Conservation (phyloP, 1,140 invertebrate species). For the Steinernema feltiae region DNA sequence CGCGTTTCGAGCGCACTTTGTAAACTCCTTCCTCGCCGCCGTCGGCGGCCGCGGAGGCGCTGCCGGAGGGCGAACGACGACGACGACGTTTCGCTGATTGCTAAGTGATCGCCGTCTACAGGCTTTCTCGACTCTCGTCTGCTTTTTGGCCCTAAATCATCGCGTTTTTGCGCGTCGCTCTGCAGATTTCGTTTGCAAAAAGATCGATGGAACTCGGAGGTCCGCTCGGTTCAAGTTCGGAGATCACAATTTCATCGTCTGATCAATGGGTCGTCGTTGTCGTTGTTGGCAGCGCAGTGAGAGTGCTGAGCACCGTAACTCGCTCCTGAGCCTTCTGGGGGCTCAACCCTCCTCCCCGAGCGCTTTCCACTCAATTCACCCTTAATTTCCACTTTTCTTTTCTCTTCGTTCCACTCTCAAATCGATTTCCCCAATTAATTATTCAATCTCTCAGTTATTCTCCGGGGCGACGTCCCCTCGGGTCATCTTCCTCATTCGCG, state of each 20-base stretch:
- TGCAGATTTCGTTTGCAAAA: neutral
- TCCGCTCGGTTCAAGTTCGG: neutral
- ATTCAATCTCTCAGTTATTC: neutral
- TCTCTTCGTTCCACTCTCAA: neutral
- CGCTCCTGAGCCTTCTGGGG: too few species aligned
- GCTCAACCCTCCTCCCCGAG: neutral
- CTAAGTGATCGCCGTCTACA: too few species aligned
- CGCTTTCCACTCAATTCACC: neutral
- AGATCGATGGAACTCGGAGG: neutral
- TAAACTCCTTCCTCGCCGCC: too few species aligned
- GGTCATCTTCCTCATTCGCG: neutral
- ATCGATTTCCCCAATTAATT: constrained; percentile 14
- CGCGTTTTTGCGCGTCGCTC: neutral
- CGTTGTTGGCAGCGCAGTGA: too few species aligned
- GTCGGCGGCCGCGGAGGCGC: too few species aligned
- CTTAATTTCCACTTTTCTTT: neutral
- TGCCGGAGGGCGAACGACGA: too few species aligned
- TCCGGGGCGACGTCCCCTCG: neutral
- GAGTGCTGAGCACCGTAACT: too few species aligned
- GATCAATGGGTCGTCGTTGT: too few species aligned
- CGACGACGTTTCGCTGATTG: too few species aligned
- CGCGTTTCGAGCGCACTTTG: too few species aligned
- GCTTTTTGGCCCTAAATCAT: neutral
- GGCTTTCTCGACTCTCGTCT: too few species aligned
- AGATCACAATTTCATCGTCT: neutral